Evolutionary conservation across 2,113 vertebrate genomes (phyloP).

Genomic region (Hemiscyllium ocellatum): DNA sequence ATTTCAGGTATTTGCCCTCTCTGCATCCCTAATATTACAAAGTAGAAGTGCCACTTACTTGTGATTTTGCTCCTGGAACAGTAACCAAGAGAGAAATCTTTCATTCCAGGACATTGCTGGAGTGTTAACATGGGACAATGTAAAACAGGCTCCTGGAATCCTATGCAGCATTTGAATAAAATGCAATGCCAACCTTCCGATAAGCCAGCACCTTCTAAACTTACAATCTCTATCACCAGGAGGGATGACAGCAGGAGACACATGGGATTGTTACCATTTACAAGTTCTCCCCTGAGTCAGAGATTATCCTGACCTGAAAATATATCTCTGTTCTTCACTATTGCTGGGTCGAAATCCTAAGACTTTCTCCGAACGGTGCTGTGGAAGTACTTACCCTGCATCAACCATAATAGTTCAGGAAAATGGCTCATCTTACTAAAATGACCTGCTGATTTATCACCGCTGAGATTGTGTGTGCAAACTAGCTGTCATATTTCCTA

Average conservation of each 20-base stretch:
- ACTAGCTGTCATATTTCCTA: background rate
- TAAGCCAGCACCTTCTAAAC: background rate
- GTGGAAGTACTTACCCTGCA: no score
- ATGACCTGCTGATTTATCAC: background rate
- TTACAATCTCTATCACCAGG: no score
- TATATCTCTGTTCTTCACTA: no score
- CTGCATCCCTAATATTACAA: background rate
- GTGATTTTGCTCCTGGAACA: background rate
- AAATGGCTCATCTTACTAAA: background rate
- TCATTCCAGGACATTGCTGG: background rate
- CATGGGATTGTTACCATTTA: no score
- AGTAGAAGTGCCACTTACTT: background rate
- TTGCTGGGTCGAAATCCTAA: no score
- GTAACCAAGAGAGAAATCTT: background rate
- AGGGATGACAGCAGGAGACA: no score
- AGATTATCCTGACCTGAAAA: no score
- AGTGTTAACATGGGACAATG: background rate
- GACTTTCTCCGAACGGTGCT: no score
- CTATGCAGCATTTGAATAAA: background rate
- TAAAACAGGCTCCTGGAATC: background rate
- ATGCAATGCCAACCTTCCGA: background rate
- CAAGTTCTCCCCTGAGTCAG: no score
- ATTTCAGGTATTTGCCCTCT: background rate
- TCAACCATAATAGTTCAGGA: no score
- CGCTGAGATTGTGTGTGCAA: background rate